Evolutionary conservation across 2,797 vertebrate species (phyloP).

Genomic region (Taenioides sp.): DNA sequence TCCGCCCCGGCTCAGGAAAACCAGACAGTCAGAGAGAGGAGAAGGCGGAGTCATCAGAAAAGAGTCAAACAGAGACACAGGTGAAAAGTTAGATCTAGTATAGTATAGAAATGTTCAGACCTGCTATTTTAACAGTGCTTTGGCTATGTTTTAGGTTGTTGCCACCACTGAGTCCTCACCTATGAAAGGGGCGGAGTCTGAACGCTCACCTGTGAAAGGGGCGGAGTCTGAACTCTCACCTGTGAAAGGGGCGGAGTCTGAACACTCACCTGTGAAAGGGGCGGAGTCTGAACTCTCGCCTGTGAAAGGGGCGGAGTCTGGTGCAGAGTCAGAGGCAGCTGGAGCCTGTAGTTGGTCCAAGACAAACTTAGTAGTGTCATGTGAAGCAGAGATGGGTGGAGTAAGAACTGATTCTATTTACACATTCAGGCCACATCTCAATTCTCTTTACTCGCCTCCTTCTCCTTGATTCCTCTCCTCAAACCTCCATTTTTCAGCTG

Average conservation of each 20-base stretch:
- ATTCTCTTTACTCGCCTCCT: no score
- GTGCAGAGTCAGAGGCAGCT: conserved; percentile 32
- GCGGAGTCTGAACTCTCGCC: not conserved
- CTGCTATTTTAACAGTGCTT: not conserved
- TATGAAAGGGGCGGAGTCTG: not conserved
- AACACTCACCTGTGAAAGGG: not conserved
- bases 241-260: not conserved
- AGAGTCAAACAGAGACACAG: conserved; percentile 31
- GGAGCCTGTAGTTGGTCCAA: conserved; percentile 73
- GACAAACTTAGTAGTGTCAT: conserved; percentile 56
- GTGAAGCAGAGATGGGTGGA: conserved; percentile 49
- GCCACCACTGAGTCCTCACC: conserved; percentile 3
- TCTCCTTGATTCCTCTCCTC: no score
- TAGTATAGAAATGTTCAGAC: not conserved
- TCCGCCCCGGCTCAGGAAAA: conserved; percentile 37
- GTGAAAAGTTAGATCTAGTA: not conserved
- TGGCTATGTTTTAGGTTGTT: not conserved
- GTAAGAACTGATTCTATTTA: conserved; percentile 33
- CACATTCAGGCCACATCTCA: not conserved
- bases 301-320: conserved; percentile 1
- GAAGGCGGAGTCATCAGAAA: conserved; percentile 31
- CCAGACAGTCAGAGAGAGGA: conserved; percentile 9
- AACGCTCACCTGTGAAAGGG: not conserved
- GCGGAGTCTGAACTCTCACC: not conserved
- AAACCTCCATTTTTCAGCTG: no score